A percentile compares a stretch with the other conserved stretches of the same genome.
Conservation (phyloP, 2,888 invertebrate genomes). For the Stenchaetothrips biformis region DNA sequence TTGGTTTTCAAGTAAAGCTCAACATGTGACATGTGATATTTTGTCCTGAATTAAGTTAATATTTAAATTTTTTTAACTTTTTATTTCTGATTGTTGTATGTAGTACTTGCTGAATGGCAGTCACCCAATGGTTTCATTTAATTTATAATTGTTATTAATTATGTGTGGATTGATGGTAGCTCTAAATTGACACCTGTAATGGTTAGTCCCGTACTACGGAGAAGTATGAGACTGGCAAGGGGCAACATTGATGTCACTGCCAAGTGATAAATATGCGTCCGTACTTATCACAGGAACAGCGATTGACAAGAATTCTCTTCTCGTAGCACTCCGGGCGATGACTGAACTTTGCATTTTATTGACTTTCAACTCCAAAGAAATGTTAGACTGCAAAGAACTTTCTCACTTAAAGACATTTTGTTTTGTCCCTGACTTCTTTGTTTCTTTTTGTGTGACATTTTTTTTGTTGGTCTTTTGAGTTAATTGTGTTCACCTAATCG, state of each 20-base stretch:
- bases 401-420: slow-evolving; percentile 19
- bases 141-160: slow-evolving; percentile 22
- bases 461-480: neutral
- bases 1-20: slow-evolving; percentile 21
- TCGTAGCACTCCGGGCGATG: slow-evolving; percentile 22
- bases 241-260: slow-evolving; percentile 9
- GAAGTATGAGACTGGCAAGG: slow-evolving; percentile 20
- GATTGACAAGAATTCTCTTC: slow-evolving; percentile 15
- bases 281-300: slow-evolving; percentile 20
- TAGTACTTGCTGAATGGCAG: slow-evolving; percentile 15
- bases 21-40: slow-evolving; percentile 25
- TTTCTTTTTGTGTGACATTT: neutral
- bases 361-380: slow-evolving; percentile 25
- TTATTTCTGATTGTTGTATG: slow-evolving; percentile 23
- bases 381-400: slow-evolving; percentile 19
- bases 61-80: slow-evolving; percentile 19
- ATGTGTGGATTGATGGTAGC: slow-evolving; percentile 21
- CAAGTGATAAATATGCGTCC: slow-evolving; percentile 24
- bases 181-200: slow-evolving; percentile 24
- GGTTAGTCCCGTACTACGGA: slow-evolving; percentile 24
- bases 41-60: slow-evolving; percentile 23
- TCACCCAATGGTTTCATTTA: slow-evolving; percentile 19
- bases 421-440: neutral
- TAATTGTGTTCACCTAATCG: neutral
- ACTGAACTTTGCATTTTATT: slow-evolving; percentile 25